Percentiles rank a stretch among this genome's conserved stretches.
These are phyloP conservation scores for Mythimna pallens DNA, from an alignment of 2,888 invertebrate species.

Conservation along the genomic window DNA sequence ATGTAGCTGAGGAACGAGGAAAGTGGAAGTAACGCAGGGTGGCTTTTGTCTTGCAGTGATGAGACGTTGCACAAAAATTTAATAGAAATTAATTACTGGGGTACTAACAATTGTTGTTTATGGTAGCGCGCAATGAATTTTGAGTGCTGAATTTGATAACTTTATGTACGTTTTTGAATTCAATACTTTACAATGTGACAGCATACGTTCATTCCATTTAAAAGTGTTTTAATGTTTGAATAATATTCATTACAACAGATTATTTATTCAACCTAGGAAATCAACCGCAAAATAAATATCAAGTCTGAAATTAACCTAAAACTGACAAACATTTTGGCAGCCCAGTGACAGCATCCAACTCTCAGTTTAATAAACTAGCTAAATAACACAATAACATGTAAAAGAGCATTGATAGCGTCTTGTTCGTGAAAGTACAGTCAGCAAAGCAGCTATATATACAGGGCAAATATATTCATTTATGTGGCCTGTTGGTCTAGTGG, in stretches of 20 bases:
- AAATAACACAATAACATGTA: slow-evolving; percentile 12
- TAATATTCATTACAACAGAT: not conserved
- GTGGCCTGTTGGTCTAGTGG: too few relatives aligned
- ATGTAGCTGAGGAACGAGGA: too few relatives aligned
- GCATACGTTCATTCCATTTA: not conserved
- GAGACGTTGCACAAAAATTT: too few relatives aligned
- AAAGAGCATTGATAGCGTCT: slow-evolving; percentile 14
- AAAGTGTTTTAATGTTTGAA: not conserved
- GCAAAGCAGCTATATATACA: not conserved
- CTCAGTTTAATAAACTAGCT: slow-evolving; percentile 15
- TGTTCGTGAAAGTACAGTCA: not conserved
- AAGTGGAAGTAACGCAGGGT: too few relatives aligned
- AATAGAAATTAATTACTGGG: too few relatives aligned
- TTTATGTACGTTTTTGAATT: too few relatives aligned
- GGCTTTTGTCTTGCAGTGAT: too few relatives aligned
- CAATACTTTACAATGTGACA: not conserved
- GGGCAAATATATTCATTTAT: too few relatives aligned
- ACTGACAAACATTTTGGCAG: not conserved
- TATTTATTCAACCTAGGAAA: too few relatives aligned
- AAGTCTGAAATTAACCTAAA: not conserved
- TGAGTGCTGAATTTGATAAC: too few relatives aligned
- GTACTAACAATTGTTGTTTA: too few relatives aligned
- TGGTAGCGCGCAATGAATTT: too few relatives aligned
- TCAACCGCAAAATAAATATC: not conserved
- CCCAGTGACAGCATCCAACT: not conserved